Percentiles rank a stretch among this genome's conserved stretches.
Conservation (phyloP, 2,797 vertebrate species). For the Rhinophrynus dorsalis region DNA sequence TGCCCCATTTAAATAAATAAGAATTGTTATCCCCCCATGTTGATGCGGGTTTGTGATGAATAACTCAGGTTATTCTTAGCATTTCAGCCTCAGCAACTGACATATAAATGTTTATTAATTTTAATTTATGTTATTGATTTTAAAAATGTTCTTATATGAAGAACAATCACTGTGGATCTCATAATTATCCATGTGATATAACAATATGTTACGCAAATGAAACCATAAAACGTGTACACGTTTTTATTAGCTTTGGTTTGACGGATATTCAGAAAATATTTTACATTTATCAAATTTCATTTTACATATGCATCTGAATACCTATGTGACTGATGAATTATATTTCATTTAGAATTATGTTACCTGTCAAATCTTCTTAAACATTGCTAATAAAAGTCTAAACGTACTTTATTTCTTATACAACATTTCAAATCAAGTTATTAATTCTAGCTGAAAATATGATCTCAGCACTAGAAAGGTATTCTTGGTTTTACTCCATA, state of each 20-base stretch:
- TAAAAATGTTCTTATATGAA: no score
- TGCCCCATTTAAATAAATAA: no score
- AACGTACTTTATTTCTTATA: background rate
- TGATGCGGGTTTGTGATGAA: no score
- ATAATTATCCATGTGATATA: background rate
- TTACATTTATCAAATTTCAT: background rate
- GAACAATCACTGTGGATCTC: no score
- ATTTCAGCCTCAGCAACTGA: no score
- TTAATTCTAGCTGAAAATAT: background rate
- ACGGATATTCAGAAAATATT: no score
- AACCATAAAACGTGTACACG: background rate
- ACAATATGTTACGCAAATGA: background rate
- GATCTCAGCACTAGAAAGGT: background rate
- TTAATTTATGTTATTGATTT: no score
- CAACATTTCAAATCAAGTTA: background rate
- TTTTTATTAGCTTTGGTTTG: no score
- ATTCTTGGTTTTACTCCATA: background rate
- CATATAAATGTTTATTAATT: no score
- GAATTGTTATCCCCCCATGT: no score
- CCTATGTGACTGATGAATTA: background rate
- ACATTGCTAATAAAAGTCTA: background rate
- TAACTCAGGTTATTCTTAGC: no score
- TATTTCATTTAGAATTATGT: background rate
- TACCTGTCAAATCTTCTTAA: no score
- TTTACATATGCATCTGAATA: background rate